Conservation (phyloP, 2,888 invertebrate species). For the Acleris cristana region DNA sequence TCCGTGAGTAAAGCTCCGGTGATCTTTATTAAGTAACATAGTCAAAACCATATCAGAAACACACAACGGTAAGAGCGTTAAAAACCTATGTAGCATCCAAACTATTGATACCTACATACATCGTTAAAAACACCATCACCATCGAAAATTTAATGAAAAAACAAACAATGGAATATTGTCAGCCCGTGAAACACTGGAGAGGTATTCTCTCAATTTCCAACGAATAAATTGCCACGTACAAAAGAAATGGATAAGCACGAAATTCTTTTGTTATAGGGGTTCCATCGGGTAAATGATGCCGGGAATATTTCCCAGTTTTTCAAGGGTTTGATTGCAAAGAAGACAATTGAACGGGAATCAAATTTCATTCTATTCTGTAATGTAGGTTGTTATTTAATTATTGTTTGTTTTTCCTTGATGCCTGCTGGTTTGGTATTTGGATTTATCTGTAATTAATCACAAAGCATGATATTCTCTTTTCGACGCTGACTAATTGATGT, state of each 20-base stretch:
- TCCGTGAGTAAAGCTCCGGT: no score
- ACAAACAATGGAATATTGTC: slow-evolving; percentile 35
- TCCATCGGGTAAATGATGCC: slow-evolving; percentile 34
- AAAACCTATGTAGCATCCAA: no score
- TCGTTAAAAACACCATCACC: slow-evolving; percentile 1
- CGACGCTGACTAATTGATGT: no score
- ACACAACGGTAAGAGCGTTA: no score
- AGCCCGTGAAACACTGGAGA: slow-evolving; percentile 28
- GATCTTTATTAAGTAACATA: no score
- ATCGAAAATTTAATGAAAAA: slow-evolving; percentile 24
- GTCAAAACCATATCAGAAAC: no score
- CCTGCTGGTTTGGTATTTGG: no score
- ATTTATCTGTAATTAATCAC: no score
- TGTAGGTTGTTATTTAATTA: neutral
- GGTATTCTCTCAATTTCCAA: slow-evolving; percentile 34
- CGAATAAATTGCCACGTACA: slow-evolving; percentile 37
- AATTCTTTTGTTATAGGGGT: slow-evolving; percentile 34
- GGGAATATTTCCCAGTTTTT: slow-evolving; percentile 22
- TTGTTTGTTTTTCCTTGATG: no score
- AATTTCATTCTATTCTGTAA: neutral
- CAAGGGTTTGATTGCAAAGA: slow-evolving; percentile 13
- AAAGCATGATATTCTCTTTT: no score
- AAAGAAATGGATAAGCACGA: slow-evolving; percentile 36
- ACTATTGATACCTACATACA: no score
- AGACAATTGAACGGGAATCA: slow-evolving; percentile 17